Percentiles rank a stretch among this genome's conserved stretches.
These are phyloP conservation scores for Phataginus tetradactyla DNA, from an alignment of 2,797 vertebrate species.

Conservation along the genomic window DNA sequence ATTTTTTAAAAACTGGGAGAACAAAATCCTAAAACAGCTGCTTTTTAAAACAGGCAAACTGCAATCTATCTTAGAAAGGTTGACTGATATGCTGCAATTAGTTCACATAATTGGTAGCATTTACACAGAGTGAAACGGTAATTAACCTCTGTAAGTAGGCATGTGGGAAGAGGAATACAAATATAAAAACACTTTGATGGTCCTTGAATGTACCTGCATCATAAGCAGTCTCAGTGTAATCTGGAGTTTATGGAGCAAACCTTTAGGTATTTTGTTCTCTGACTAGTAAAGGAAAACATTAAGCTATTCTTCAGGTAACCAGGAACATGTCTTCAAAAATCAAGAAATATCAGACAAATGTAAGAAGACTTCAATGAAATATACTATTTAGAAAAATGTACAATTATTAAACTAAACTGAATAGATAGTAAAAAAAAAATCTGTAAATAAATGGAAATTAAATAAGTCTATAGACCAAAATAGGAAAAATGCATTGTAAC, in stretches of 20 bases:
- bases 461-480: neutral
- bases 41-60: neutral
- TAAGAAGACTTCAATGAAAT: neutral
- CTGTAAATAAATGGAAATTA: neutral
- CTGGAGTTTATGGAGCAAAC: neutral
- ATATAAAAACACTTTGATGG: neutral
- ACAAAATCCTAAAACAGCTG: neutral
- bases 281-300: neutral
- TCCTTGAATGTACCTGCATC: neutral
- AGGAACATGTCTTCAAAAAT: neutral
- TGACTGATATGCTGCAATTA: neutral
- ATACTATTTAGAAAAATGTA: neutral
- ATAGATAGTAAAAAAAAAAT: neutral
- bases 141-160: neutral
- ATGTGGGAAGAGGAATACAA: neutral
- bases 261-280: rapidly evolving
- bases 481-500: neutral
- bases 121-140: neutral
- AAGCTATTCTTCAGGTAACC: neutral
- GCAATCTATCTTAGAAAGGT: neutral
- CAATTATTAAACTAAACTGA: neutral
- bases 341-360: neutral
- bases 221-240: neutral
- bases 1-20: neutral
- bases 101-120: rapidly evolving